These are phyloP conservation scores for Drosophila sulfurigaster DNA, from an alignment of 1,140 invertebrate genomes.

Conservation along the genomic window DNA sequence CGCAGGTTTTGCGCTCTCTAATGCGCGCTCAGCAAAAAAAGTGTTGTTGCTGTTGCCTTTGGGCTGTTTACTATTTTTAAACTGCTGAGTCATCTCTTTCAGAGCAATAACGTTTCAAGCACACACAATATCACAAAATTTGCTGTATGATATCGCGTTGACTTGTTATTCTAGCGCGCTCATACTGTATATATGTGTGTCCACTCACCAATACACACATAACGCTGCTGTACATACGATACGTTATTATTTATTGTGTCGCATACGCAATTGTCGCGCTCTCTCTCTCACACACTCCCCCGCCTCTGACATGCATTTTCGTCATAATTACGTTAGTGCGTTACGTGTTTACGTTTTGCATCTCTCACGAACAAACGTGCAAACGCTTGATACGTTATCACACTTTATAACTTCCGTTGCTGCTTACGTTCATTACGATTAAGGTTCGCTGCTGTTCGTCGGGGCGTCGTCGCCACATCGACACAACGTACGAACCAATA, in stretches of 20 bases:
- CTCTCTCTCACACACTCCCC: background rate
- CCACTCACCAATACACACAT: background rate
- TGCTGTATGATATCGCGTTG: conserved; percentile 45
- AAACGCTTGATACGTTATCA: conserved; percentile 53
- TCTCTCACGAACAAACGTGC: conserved; percentile 57
- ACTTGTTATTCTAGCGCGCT: conserved; percentile 45
- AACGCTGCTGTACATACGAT: background rate
- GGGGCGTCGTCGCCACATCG: conserved; percentile 32
- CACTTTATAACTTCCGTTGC: conserved; percentile 60
- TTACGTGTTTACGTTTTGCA: conserved; percentile 52
- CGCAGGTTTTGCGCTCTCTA: conserved; percentile 44
- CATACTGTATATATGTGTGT: conserved; percentile 17
- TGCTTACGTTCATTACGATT: conserved; percentile 7
- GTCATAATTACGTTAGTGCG: conserved; percentile 38
- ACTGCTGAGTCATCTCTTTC: conserved; percentile 83
- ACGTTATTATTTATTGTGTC: conserved; percentile 12
- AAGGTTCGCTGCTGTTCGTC: conserved; percentile 10
- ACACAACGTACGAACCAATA: background rate
- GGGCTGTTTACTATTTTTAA: conserved; percentile 85
- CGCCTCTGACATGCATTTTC: conserved; percentile 25
- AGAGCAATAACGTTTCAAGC: conserved; percentile 78
- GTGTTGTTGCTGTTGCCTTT: conserved; percentile 59
- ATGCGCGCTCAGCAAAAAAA: conserved; percentile 67
- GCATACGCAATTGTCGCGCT: background rate
- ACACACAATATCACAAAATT: conserved; percentile 51